Conservation (phyloP, 2,888 invertebrate species). For the Orchesellides sinensis region DNA sequence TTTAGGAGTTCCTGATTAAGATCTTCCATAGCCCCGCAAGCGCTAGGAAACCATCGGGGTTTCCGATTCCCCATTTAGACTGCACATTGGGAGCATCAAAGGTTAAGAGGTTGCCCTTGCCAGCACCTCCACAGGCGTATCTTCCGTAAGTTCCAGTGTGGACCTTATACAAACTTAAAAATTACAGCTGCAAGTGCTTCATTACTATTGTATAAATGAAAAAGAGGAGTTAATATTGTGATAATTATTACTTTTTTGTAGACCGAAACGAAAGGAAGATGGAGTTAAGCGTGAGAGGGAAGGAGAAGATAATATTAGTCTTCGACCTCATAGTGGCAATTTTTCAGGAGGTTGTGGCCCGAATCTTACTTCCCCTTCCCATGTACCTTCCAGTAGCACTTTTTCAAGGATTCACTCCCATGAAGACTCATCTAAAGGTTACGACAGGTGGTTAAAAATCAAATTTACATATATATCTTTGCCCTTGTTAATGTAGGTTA, state of each 20-base stretch:
- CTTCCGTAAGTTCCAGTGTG: slow-evolving; percentile 45
- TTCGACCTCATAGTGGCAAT: slow-evolving; percentile 73
- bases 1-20: slow-evolving; percentile 70
- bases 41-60: slow-evolving; percentile 62
- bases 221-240: background rate
- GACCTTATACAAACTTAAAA: background rate
- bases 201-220: too few relatives aligned
- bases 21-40: slow-evolving; percentile 71
- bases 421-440: slow-evolving; percentile 52
- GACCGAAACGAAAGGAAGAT: slow-evolving; percentile 61
- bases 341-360: slow-evolving; percentile 73
- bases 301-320: slow-evolving; percentile 71
- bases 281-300: slow-evolving; percentile 53
- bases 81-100: slow-evolving; percentile 66
- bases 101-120: slow-evolving; percentile 57
- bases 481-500: background rate
- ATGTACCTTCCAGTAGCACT: slow-evolving; percentile 37
- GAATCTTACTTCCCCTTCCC: slow-evolving; percentile 65
- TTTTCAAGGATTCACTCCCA: slow-evolving; percentile 65
- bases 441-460: slow-evolving; percentile 28
- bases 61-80: slow-evolving; percentile 67
- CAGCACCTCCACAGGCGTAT: slow-evolving; percentile 39
- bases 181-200: too few relatives aligned
- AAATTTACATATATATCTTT: background rate
- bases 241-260: background rate